Evolutionary conservation across 2,113 vertebrate genomes (phyloP).

Genomic region (Pycnonotus jocosus): DNA sequence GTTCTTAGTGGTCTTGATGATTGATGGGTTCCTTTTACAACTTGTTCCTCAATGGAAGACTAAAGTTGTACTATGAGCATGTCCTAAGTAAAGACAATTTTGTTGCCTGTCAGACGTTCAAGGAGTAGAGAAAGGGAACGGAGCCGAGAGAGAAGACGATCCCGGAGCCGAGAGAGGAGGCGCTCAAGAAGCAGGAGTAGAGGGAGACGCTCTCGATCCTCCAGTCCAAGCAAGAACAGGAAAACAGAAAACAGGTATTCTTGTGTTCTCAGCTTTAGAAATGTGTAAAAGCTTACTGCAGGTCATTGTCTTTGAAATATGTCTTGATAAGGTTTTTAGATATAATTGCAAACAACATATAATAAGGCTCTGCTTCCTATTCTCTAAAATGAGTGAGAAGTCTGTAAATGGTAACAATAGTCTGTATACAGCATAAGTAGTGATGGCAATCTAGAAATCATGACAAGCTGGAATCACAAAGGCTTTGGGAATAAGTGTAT

Average conservation of each 20-base stretch:
- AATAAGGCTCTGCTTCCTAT: background rate
- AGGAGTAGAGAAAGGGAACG: constrained; percentile 80
- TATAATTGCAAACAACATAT: background rate
- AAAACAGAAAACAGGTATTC: constrained; percentile 84
- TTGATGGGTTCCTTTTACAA: background rate
- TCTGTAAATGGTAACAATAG: background rate
- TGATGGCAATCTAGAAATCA: background rate
- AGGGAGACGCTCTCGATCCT: constrained; percentile 82
- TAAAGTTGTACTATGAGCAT: accelerated
- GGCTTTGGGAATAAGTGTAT: background rate
- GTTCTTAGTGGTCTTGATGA: background rate
- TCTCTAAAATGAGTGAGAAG: background rate
- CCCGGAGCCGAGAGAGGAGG: constrained; percentile 87
- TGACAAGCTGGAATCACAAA: background rate
- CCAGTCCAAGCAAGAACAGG: constrained; percentile 84
- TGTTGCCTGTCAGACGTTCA: constrained; percentile 77
- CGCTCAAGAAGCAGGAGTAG: constrained; percentile 84
- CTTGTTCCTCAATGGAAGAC: background rate
- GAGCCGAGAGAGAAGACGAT: constrained; percentile 81
- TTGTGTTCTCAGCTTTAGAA: background rate
- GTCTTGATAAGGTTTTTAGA: background rate
- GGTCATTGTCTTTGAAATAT: background rate
- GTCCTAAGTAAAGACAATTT: background rate
- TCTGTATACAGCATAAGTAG: background rate
- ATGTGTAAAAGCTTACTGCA: background rate